Percentiles rank a stretch among this genome's conserved stretches.
Evolutionary conservation across 2,888 invertebrate genomes (phyloP).

Genomic region (Fabriciana adippe): DNA sequence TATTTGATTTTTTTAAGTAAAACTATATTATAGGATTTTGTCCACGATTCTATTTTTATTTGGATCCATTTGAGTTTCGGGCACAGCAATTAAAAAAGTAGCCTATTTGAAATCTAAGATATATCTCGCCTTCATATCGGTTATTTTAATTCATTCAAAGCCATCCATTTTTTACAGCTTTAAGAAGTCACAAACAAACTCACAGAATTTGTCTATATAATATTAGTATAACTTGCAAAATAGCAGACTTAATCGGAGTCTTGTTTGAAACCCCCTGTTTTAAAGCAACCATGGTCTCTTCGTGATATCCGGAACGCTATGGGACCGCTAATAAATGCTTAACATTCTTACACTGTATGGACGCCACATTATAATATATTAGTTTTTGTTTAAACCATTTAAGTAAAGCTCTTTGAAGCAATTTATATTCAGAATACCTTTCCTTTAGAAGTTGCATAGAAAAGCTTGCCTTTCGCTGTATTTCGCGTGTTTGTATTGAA

Average conservation of each 20-base stretch:
- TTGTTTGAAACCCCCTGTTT: not conserved
- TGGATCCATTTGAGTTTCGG: no score
- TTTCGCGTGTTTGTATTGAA: not conserved
- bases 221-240: no score
- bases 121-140: no score
- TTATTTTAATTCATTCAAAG: no score
- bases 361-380: constrained; percentile 6
- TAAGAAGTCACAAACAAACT: no score
- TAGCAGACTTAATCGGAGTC: not conserved
- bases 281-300: not conserved
- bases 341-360: constrained; percentile 8
- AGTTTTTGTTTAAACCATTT: constrained; percentile 6
- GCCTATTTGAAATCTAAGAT: no score
- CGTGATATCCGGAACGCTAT: constrained; percentile 30
- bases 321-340: constrained; percentile 18
- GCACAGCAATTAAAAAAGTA: no score
- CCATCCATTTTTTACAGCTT: no score
- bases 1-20: no score
- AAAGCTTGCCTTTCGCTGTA: not conserved
- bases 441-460: constrained; percentile 7
- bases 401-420: constrained; percentile 1
- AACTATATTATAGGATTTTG: no score
- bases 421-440: constrained; percentile 16
- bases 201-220: no score
- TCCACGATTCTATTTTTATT: no score